These are phyloP conservation scores for Drosophila prostipennis DNA, from an alignment of 2,888 invertebrate genomes.

Conservation along the genomic window DNA sequence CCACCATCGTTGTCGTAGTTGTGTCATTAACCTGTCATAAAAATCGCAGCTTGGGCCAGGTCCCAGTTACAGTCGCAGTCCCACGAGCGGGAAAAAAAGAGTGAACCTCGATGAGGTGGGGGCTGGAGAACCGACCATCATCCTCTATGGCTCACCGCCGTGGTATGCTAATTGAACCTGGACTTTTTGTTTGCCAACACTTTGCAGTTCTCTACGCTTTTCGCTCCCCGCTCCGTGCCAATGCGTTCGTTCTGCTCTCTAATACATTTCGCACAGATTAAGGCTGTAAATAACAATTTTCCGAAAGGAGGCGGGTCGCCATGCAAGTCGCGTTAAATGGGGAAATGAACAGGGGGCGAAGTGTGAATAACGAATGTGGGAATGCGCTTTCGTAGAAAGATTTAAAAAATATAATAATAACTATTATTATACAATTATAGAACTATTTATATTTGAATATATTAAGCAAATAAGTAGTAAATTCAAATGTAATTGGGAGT, in stretches of 20 bases:
- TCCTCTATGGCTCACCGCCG: slow-evolving; percentile 58
- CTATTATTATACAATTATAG: no score
- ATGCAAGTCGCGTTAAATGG: slow-evolving; percentile 52
- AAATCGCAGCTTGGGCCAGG: slow-evolving; percentile 58
- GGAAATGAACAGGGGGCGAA: slow-evolving; percentile 18
- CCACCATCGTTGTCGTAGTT: slow-evolving; percentile 27
- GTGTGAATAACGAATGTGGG: slow-evolving; percentile 30
- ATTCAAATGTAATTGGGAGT: no score
- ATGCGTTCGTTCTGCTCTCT: slow-evolving; percentile 61
- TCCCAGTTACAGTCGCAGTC: slow-evolving; percentile 42
- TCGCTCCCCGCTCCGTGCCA: slow-evolving; percentile 17
- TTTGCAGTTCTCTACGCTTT: slow-evolving; percentile 46
- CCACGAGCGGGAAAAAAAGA: slow-evolving; percentile 40
- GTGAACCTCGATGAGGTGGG: slow-evolving; percentile 6
- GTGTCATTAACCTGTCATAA: slow-evolving; percentile 80
- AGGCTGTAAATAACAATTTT: slow-evolving; percentile 74
- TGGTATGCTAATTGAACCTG: slow-evolving; percentile 74
- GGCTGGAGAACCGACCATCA: slow-evolving; percentile 7
- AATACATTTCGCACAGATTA: slow-evolving; percentile 77
- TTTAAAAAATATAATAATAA: background rate
- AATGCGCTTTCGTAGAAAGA: slow-evolving; percentile 26
- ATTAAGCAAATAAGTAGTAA: no score
- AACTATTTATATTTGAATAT: no score
- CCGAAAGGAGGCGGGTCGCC: slow-evolving; percentile 37
- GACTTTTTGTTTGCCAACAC: slow-evolving; percentile 73